Conservation (phyloP, 2,888 invertebrate species). For the Philereme vetulata region DNA sequence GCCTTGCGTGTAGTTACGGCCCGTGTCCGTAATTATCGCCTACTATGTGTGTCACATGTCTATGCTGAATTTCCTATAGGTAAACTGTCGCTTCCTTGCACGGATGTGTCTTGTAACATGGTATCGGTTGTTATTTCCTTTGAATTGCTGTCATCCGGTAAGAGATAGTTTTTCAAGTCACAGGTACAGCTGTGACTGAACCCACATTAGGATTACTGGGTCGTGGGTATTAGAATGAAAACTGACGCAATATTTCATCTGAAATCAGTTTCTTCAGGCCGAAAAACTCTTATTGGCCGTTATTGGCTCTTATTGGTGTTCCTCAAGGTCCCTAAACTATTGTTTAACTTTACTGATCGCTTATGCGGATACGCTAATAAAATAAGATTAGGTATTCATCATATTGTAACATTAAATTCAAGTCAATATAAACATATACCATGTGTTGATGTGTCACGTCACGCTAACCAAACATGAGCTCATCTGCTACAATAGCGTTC, state of each 20-base stretch:
- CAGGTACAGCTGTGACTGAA: background rate
- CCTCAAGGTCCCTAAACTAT: no score
- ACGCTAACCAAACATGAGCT: conserved; percentile 18
- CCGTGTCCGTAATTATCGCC: conserved; percentile 46
- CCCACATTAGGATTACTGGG: background rate
- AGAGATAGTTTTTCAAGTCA: conserved; percentile 19
- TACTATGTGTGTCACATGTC: conserved; percentile 40
- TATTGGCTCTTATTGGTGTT: no score
- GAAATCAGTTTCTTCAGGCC: no score
- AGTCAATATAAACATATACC: conserved; percentile 2
- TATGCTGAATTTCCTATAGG: conserved; percentile 44
- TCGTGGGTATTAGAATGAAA: conserved; percentile 4
- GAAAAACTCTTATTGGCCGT: no score
- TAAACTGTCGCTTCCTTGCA: conserved; percentile 33
- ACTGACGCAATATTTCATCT: no score
- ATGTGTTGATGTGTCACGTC: conserved; percentile 5
- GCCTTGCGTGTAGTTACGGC: conserved; percentile 52
- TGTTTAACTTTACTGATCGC: no score
- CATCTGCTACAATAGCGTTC: conserved; percentile 10
- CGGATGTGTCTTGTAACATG: conserved; percentile 25
- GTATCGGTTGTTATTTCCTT: conserved; percentile 23
- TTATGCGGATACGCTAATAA: no score
- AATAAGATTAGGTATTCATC: no score
- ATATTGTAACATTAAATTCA: background rate
- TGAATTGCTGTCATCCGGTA: conserved; percentile 24